phyloP scores from a whole-genome alignment of 2,888 invertebrate genomes.

The Pachydiplax longipennis region DNA sequence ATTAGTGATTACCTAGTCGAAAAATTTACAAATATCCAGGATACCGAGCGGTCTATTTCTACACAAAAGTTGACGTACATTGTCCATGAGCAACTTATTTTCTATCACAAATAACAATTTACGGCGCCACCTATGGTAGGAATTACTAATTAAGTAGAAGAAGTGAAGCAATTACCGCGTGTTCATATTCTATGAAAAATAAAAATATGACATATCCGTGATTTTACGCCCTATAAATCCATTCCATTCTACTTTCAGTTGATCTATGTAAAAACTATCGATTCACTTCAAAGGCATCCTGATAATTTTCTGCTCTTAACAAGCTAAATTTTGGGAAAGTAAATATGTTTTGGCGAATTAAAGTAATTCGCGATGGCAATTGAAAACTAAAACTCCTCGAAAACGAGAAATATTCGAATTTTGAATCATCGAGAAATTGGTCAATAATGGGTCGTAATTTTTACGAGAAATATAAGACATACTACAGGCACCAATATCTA shows the following conservation, averaged over 20 bases:
- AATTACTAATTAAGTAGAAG: neutral
- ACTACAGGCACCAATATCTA: neutral
- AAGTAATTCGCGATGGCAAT: no score
- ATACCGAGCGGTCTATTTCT: neutral
- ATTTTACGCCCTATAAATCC: no score
- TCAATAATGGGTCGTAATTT: neutral
- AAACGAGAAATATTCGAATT: no score
- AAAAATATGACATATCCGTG: no score
- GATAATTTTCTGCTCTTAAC: no score
- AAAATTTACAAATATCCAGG: neutral
- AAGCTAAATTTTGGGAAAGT: no score
- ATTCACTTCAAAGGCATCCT: neutral
- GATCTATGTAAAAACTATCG: neutral
- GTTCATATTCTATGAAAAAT: neutral
- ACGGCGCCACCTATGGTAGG: slow-evolving; percentile 13
- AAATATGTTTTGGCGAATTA: no score
- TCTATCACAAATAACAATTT: slow-evolving; percentile 9
- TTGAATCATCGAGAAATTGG: neutral
- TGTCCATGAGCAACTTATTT: slow-evolving; percentile 35
- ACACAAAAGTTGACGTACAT: slow-evolving; percentile 10
- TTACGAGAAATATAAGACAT: neutral
- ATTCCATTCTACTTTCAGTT: neutral
- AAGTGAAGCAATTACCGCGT: neutral
- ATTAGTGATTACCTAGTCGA: neutral
- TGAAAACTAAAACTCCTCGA: no score